Evolutionary conservation across 2,888 invertebrate genomes (phyloP), one percentile per base, ranked within the genome.

Genomic region (Dendrolimus pini): DNA sequence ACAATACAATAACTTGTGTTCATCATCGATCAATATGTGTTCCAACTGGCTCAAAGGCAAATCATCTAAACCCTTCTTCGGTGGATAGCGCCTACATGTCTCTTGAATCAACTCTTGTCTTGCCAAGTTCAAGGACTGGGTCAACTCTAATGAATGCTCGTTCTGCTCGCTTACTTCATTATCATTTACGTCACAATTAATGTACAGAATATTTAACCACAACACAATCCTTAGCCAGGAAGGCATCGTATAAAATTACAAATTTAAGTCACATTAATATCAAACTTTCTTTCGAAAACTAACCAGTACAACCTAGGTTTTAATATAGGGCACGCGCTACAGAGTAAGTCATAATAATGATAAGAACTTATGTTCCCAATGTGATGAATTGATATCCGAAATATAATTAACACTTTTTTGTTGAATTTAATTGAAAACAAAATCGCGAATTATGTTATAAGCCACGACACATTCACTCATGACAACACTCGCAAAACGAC

Each of bases 1-100:
- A 78, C 98, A 98, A 77, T 98, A 98, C 12, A 98, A 89, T 13
- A 98, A 90, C 78, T 95, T 95, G 74, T 97, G 96, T 60, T 93
- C 92, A 70, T 96, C 95, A 78, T 98, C 96, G 18, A 98, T 94
- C 62, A 97, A 89, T 79, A 97, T 93, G 75, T 97, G 97, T 72
- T 95, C 93, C 72, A 96, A 91, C 67, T 93, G 92, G 59, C 89
- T 90, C 12, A 91, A 86, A 42, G 86, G 84, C 54, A 93, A 72
- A 61, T 92, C 83, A 61, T 91, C 84, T n/a, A 92, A 60, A 8
- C 74, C 74, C 52, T 78, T 78, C 59, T 74, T 82, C 52, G 89
- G 84, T 7, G 89, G 88, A 63, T 91, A 84, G 6, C 84, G 88
- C 57, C 92, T 87, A 71, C 95, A 95, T 62, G 91, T 89, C 62